Evolutionary conservation across 2,888 invertebrate species (phyloP), one percentile per base, ranked within the genome.

Genomic region (Trypoxylon attenuatum): DNA sequence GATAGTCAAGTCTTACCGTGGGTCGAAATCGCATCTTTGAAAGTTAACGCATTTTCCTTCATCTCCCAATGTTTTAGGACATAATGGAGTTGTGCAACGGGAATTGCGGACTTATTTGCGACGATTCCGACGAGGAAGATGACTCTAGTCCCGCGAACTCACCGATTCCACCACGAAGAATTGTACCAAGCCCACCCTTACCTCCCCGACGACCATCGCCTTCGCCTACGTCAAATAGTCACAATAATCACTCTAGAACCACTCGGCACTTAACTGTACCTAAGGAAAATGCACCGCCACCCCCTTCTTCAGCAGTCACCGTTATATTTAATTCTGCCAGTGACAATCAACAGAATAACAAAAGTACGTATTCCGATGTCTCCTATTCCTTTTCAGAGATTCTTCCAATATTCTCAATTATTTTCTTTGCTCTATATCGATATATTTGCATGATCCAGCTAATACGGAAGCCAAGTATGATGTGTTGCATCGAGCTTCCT

Each of bases 201-300:
- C 92, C 92, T 6, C 92, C 92, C 0, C 83, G 92, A 62, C 88
- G 89, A 71, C 88, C 88, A 23, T 90, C 90, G 0, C 90, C 90
- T 1, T 85, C 84, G 10, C 86, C 86, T 0, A 73, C 73, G 38
- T 60, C 73, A 2, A 73, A 60, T 18, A 81, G 76, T 70, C 84
- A 84, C 29, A 73, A 60, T 16, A 81, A 77, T 71, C 84, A 84
- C 27, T 63, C 53, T 2, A 71, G 84, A 56, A 86, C 84, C 54
- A 79, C 81, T 46, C 79, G 85, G 55, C 88, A 87, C 54, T 66
- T 88, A 15, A 86, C 84, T 1, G 88, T 88, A 22, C 88, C 88
- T 3, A 88, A 87, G 70, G 88, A 88, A 70, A 88, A 88, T 65
- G 88, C 88, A 2, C 88, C 73, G 2, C 88, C 87, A 10, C 76